These are phyloP conservation scores for Acipenser oxyrinchus DNA, from an alignment of 2,797 vertebrate species.

Conservation along the genomic window DNA sequence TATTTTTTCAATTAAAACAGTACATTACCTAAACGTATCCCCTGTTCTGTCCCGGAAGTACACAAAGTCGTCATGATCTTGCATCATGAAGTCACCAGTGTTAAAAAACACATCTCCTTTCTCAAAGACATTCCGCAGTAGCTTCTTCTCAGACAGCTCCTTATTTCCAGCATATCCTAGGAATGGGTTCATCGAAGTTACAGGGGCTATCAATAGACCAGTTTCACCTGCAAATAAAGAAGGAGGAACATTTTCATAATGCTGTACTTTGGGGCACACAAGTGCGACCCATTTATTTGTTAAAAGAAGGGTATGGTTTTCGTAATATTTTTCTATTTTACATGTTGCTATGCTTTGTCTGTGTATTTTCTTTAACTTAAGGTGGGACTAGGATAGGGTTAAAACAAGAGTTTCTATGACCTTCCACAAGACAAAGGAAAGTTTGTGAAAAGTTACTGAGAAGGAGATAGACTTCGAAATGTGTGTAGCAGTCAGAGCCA, in stretches of 20 bases:
- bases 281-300: too few relatives aligned
- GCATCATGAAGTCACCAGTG: constrained; percentile 48
- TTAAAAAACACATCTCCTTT: constrained; percentile 50
- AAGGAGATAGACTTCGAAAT: too few relatives aligned
- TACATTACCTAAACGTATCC: constrained; percentile 44
- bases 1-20: neutral
- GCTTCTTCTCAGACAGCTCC: constrained; percentile 42
- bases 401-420: too few relatives aligned
- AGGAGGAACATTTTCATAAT: neutral
- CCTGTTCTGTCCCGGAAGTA: constrained; percentile 50
- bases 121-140: constrained; percentile 40
- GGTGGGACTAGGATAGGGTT: too few relatives aligned
- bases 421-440: too few relatives aligned
- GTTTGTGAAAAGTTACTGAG: too few relatives aligned
- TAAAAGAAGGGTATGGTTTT: too few relatives aligned
- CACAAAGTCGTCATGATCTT: constrained; percentile 39
- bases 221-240: constrained; percentile 35
- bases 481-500: too few relatives aligned
- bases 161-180: constrained; percentile 48
- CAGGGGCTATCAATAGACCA: constrained; percentile 49
- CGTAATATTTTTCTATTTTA: too few relatives aligned
- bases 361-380: too few relatives aligned
- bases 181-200: constrained; percentile 41
- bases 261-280: neutral
- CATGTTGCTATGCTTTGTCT: too few relatives aligned